Evolutionary conservation across 2,888 invertebrate genomes (phyloP).

Genomic region (Drosophila pseudotakahashii): DNA sequence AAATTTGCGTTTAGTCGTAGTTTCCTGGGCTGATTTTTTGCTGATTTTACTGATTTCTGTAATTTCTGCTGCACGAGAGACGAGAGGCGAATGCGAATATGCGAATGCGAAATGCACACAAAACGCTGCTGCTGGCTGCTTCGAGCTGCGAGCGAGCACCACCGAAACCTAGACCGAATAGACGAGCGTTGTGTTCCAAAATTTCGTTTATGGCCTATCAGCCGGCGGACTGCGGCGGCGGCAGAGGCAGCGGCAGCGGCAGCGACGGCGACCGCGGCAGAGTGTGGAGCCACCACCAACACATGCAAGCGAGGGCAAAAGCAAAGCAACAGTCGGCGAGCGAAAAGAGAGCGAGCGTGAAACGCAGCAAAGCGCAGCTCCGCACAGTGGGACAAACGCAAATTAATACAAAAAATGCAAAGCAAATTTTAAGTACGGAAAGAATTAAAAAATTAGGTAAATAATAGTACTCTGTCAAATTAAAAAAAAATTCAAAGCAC

Average conservation of each 20-base stretch:
- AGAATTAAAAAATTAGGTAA: too few relatives aligned
- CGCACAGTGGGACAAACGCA: not conserved
- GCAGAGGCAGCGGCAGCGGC: not conserved
- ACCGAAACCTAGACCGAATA: conserved; percentile 85
- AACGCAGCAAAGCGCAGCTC: conserved; percentile 55
- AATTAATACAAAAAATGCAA: too few relatives aligned
- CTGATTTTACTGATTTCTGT: conserved; percentile 17
- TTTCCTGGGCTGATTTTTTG: conserved; percentile 18
- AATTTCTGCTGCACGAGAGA: conserved; percentile 74
- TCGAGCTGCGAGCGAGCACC: conserved; percentile 84
- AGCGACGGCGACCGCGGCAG: conserved; percentile 20
- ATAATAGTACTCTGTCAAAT: too few relatives aligned
- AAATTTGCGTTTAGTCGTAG: conserved; percentile 33
- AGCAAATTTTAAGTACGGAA: too few relatives aligned
- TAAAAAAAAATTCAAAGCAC: too few relatives aligned
- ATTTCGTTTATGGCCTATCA: conserved; percentile 83
- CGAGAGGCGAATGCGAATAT: conserved; percentile 79
- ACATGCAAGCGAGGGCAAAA: conserved; percentile 33
- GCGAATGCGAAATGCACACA: conserved; percentile 65
- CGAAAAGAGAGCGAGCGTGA: conserved; percentile 61
- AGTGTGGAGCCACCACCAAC: conserved; percentile 54
- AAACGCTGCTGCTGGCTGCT: conserved; percentile 54
- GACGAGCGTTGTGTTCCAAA: conserved; percentile 80
- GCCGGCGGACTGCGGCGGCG: conserved; percentile 36
- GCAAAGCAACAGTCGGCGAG: conserved; percentile 53